Percentiles rank a stretch among this genome's conserved stretches.
These are phyloP conservation scores for Bradypodion pumilum DNA, from an alignment of 2,797 vertebrate genomes.

Conservation along the genomic window DNA sequence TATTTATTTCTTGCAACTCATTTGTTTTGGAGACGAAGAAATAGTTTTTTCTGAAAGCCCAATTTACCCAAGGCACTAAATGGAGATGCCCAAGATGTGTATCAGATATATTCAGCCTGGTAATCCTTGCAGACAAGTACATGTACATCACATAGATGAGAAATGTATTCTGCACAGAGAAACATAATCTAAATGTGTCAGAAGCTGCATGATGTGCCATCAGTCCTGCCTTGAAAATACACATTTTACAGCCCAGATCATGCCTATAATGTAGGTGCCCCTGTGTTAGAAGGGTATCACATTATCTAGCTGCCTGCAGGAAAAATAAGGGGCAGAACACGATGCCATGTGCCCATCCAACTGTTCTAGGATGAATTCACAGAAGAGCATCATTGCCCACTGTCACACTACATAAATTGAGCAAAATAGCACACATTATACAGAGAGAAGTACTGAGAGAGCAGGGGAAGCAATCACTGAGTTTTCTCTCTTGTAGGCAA, in stretches of 20 bases:
- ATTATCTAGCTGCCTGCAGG: background rate
- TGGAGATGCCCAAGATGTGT: background rate
- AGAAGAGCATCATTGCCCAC: background rate
- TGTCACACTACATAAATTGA: background rate
- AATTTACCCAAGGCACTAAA: background rate
- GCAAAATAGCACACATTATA: background rate
- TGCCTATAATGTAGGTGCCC: background rate
- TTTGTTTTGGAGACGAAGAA: background rate
- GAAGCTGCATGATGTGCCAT: background rate
- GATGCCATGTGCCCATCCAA: background rate
- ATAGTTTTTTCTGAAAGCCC: background rate
- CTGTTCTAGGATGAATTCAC: background rate
- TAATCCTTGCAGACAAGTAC: background rate
- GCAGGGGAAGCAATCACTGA: background rate
- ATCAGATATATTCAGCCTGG: background rate
- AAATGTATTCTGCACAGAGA: background rate
- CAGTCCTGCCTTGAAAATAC: background rate
- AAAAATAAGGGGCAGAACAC: background rate
- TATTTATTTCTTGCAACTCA: constrained; percentile 32
- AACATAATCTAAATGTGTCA: background rate
- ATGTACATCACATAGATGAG: background rate
- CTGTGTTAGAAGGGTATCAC: background rate
- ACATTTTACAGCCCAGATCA: background rate
- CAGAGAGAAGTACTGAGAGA: background rate
- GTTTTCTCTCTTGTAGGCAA: background rate